Base-by-base conservation (phyloP, 2,113 vertebrate species). In the Stictonetta naevosa region DNA sequence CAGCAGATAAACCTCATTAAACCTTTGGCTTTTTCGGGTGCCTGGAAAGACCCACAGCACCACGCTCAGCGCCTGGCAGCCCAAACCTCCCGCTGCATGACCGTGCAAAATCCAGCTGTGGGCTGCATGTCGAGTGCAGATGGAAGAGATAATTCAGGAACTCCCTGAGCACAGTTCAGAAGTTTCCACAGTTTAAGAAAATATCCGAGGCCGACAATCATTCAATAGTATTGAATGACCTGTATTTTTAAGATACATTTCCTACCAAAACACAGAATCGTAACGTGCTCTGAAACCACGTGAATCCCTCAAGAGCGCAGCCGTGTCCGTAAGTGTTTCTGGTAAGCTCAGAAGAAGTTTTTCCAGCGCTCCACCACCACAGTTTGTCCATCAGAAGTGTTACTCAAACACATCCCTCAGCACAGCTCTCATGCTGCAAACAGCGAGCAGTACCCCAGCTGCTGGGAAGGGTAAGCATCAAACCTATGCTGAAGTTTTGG, bases 71-170 rank as follows among this genome's bases (percentile, higher is more conserved):
- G 62, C 66, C 77, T 69, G 74, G 88, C 86, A 91, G 29, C 44
- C 25, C 4, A 79, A 50, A 52, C 36, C 63, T 66, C 46, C 69
- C 38, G 69, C 55, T 71, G 69, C 40, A 14, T 55, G 55, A 79
- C 40, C 66, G 3, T 9, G 56, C 78, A 94, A 91, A 96, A 87
- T 31, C 78, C 94, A 95, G 74, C 86, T 85, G 66, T 4, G 46
- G 56, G 28, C n/a, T 66, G 73, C 55, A 34, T 56, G 20, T 3
- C 2, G 0, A 89, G 34, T 2, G 3, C 44, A 40, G 28, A 85
- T 40, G 58, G 56, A 13, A 58, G 20, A 83, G 28, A 58, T 4
- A 90, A 83, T n/a, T 67, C 76, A 64, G 42, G 59, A 91, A 75
- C 11, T 82, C 66, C 79, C 58, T 4, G 2, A 80, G 62, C 6